phyloP scores from a whole-genome alignment of 2,888 invertebrate species.

The Tachystola acroxantha region DNA sequence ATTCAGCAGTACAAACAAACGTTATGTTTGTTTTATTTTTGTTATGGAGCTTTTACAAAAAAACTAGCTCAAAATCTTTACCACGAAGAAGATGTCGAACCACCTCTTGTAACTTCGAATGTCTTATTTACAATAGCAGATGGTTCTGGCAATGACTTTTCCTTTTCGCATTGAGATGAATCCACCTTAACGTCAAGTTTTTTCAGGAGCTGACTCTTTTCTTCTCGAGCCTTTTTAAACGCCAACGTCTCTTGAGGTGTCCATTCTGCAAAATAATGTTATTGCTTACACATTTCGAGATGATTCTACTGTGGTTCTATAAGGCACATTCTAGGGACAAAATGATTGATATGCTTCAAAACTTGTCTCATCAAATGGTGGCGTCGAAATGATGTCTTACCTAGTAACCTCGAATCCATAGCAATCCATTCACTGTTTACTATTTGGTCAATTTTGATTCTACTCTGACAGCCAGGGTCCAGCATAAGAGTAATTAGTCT shows the following conservation, averaged over 20 bases:
- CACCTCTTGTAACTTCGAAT: constrained; percentile 24
- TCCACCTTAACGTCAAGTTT: constrained; percentile 26
- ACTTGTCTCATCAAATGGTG: too few relatives aligned
- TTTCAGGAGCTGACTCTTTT: constrained; percentile 36
- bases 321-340: too few relatives aligned
- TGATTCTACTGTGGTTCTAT: too few relatives aligned
- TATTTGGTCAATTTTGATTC: constrained; percentile 79
- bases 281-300: neutral
- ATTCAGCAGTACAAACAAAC: too few relatives aligned
- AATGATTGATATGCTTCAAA: too few relatives aligned
- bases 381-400: constrained; percentile 24
- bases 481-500: constrained; percentile 79
- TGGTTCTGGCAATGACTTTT: constrained; percentile 27
- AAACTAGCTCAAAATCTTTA: too few relatives aligned
- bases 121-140: constrained; percentile 38
- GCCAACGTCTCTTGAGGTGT: constrained; percentile 58
- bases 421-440: constrained; percentile 80
- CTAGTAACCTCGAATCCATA: constrained; percentile 79
- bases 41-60: too few relatives aligned
- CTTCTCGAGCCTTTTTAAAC: constrained; percentile 57
- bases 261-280: constrained; percentile 42
- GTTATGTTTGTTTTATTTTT: too few relatives aligned
- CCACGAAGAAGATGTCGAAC: constrained; percentile 39
- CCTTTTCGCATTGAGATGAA: constrained; percentile 21
- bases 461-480: constrained; percentile 80